Conservation (phyloP, 2,113 vertebrate genomes). For the Nanger granti region DNA sequence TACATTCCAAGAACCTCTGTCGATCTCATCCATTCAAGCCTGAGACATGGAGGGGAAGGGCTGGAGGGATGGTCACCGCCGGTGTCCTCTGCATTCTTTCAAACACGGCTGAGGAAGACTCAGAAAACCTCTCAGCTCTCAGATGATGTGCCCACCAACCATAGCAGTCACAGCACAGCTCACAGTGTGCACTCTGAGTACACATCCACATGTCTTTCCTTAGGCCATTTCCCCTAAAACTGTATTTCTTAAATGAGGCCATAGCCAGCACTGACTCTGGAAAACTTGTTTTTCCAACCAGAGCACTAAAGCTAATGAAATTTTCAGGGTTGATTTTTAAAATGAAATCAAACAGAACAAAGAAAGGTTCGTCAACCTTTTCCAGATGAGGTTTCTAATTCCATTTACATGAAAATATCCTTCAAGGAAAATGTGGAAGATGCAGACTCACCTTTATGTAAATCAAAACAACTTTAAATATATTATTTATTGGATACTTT, state of each 20-base stretch:
- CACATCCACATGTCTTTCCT: neutral
- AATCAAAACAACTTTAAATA: neutral
- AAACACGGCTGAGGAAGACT: neutral
- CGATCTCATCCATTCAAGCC: neutral
- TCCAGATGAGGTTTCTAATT: constrained; percentile 27
- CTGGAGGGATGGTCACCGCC: neutral
- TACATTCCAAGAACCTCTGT: neutral
- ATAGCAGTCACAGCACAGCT: neutral
- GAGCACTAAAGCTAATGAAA: constrained; percentile 37
- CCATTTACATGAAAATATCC: neutral
- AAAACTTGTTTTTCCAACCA: constrained; percentile 32
- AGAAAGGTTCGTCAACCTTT: neutral
- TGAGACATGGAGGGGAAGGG: neutral
- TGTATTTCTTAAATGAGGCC: constrained; percentile 26
- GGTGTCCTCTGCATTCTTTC: neutral
- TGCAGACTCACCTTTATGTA: neutral
- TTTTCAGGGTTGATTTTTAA: constrained; percentile 24
- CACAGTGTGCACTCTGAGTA: neutral
- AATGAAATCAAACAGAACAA: constrained; percentile 46
- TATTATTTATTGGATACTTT: neutral
- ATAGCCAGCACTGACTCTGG: neutral
- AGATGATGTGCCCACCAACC: neutral
- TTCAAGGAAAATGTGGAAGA: neutral
- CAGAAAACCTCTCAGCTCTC: neutral
- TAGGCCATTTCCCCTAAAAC: constrained; percentile 2